Conservation (phyloP, 2,797 vertebrate species). For the Propithecus deckenii region DNA sequence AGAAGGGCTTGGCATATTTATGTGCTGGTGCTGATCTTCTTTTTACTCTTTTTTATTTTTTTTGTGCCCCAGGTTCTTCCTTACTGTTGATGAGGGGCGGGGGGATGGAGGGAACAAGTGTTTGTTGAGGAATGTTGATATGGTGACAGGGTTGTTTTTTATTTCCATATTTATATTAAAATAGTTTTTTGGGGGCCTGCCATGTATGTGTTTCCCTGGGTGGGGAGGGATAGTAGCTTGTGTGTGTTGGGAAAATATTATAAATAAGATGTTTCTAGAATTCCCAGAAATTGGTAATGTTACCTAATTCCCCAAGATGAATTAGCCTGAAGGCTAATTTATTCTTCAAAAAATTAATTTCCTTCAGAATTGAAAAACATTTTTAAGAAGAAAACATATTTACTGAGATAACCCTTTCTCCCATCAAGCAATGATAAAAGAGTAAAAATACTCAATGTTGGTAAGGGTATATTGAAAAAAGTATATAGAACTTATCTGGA, state of each 20-base stretch:
- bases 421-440: neutral
- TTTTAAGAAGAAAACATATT: conserved; percentile 23
- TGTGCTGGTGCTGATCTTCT: neutral
- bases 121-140: neutral
- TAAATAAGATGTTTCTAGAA: neutral
- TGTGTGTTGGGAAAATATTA: neutral
- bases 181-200: neutral
- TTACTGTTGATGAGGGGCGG: neutral
- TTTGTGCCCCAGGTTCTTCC: neutral
- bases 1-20: neutral
- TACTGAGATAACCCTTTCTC: conserved; percentile 31
- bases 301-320: neutral
- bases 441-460: neutral
- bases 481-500: neutral
- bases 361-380: neutral
- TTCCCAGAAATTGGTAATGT: conserved; percentile 10
- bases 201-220: neutral
- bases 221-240: neutral
- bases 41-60: neutral
- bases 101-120: neutral
- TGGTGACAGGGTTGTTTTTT: neutral
- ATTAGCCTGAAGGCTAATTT: conserved; percentile 3
- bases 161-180: neutral
- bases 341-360: conserved; percentile 38
- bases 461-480: neutral